Evolutionary conservation across 1,140 invertebrate genomes (phyloP).

Genomic region (Drosophila repleta): DNA sequence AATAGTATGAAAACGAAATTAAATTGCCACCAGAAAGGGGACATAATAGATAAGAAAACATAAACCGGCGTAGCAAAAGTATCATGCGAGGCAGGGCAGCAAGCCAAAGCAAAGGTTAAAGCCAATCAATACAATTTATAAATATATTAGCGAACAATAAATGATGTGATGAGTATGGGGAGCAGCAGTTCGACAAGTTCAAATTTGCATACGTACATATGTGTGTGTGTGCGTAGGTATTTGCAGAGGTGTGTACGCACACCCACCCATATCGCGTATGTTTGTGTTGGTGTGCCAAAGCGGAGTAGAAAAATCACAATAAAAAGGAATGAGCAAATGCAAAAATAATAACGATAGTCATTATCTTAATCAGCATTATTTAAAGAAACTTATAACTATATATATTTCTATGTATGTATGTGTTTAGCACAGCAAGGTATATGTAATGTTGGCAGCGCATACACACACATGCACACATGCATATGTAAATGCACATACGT

Average conservation of each 20-base stretch:
- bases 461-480: background rate
- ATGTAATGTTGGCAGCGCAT: background rate
- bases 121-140: constrained; percentile 54
- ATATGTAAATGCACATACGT: background rate
- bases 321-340: constrained; percentile 6
- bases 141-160: constrained; percentile 3
- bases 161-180: constrained; percentile 14
- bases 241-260: background rate
- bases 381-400: background rate
- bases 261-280: constrained; percentile 1
- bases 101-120: constrained; percentile 44
- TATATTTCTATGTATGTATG: background rate
- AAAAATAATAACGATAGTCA: constrained; percentile 18
- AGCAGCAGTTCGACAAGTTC: constrained; percentile 11
- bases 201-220: constrained; percentile 32
- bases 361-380: constrained; percentile 6
- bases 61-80: constrained; percentile 31
- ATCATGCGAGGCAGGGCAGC: constrained; percentile 3
- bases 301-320: background rate
- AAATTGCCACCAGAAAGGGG: constrained; percentile 14
- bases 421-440: constrained; percentile 5
- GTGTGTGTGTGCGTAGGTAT: background rate
- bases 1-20: constrained; percentile 4
- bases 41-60: constrained; percentile 45
- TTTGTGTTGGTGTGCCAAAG: constrained; percentile 22